Base-by-base conservation (phyloP, 2,113 vertebrate genomes). In the Trematocara variabile region DNA sequence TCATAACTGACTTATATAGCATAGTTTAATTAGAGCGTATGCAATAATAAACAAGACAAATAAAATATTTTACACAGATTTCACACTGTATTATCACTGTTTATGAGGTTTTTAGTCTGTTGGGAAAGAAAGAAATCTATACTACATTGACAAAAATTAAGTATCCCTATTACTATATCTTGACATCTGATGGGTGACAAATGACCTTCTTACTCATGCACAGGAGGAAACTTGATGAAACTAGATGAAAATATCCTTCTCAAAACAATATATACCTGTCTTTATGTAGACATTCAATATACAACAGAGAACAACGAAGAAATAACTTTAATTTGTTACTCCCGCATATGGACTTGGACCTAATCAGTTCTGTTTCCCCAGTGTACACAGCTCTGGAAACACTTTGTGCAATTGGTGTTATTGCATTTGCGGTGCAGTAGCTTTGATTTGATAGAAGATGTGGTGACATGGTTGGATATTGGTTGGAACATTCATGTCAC, bases 181-280 rank as follows among this genome's bases (percentile, higher is more conserved):
- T 48, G 81, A 60, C 73, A 85, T 79, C 85, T 82, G 44, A 58
- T 86, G 85, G 53, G 39, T 91, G 91, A 93, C 82, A 90, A 91
- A 94, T 90, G 65, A 91, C 87, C 2, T 85, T 50, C 68, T 81
- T 52, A 77, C 84, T 73, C 85, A 34, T 85, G 33, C 41, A 58
- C 75, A 28, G 3, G n/a, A 87, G 28, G 68, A 68, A 87, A 84
- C 65, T 18, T 60, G 14, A 60, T 34, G 3, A 60, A 60, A 18
- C 92, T 89, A 81, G 46, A 88, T 92, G 92, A 93, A 83, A 94
- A 93, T 91, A 33, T 83, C 22, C 46, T 85, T 87, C 79, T 86
- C 55, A 50, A 16, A 46, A 84, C 84, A 81, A 48, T 87, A 65
- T 20, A 37, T 83, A 87, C 77, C 16, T 48, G 28, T n/a, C 18